Evolutionary conservation across 2,888 invertebrate species (phyloP).

Genomic region (Escarpia spicata): DNA sequence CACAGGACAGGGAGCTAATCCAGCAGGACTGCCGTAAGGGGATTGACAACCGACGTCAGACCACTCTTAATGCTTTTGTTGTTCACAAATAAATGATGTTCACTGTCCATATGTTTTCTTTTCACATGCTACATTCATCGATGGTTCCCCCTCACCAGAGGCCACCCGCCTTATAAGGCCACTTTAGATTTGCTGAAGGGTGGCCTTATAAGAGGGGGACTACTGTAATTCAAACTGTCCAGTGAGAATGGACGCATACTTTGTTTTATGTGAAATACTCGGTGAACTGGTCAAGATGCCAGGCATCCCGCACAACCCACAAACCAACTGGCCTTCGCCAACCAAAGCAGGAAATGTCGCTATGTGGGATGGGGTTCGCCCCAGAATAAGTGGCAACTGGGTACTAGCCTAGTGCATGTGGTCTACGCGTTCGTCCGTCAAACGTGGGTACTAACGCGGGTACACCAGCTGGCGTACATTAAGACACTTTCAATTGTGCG

Average conservation of each 20-base stretch:
- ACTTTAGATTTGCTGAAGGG: no score
- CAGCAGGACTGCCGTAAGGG: no score
- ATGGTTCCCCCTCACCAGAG: no score
- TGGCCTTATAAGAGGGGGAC: no score
- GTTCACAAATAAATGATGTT: no score
- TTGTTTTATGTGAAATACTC: not conserved
- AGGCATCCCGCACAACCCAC: not conserved
- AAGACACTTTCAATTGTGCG: not conserved
- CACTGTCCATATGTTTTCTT: no score
- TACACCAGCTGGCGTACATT: not conserved
- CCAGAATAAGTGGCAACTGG: not conserved
- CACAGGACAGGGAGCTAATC: no score
- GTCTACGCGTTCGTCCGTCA: not conserved
- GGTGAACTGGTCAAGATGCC: not conserved
- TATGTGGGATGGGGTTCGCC: not conserved
- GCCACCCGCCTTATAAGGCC: no score
- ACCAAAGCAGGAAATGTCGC: not conserved
- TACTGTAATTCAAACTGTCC: no score
- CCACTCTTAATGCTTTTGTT: no score
- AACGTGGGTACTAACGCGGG: not conserved
- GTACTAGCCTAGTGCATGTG: not conserved
- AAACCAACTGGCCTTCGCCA: slow-evolving; percentile 1
- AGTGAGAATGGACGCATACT: not conserved
- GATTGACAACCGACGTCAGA: no score
- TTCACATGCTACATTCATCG: no score